Evolutionary conservation across 2,888 invertebrate species (phyloP).

Genomic region (Tenthredo mesomela): DNA sequence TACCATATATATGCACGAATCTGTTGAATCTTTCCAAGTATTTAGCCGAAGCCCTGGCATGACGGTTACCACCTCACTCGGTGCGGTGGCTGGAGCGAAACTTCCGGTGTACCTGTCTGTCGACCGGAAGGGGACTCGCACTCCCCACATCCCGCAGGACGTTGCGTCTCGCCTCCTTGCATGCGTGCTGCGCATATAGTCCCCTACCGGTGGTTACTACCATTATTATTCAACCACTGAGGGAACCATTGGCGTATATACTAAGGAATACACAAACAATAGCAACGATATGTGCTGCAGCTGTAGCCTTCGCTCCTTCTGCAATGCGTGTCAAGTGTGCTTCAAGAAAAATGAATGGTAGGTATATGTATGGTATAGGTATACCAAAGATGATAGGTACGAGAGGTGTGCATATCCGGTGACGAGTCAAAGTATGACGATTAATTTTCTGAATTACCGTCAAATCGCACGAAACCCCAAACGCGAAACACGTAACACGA

Average conservation of each 20-base stretch:
- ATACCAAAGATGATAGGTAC: background rate
- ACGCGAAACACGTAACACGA: background rate
- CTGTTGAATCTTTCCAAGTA: slow-evolving; percentile 64
- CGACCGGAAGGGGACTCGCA: slow-evolving; percentile 65
- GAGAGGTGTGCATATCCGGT: slow-evolving; percentile 22
- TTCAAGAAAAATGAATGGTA: background rate
- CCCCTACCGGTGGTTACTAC: background rate
- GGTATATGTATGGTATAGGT: too few species aligned
- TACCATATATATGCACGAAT: slow-evolving; percentile 55
- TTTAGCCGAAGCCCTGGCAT: slow-evolving; percentile 58
- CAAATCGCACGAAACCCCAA: background rate
- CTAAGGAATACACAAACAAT: slow-evolving; percentile 11
- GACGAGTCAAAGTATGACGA: background rate
- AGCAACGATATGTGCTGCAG: background rate
- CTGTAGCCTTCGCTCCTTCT: background rate
- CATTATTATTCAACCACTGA: slow-evolving; percentile 39
- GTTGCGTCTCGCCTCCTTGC: slow-evolving; percentile 45
- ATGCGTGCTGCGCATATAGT: slow-evolving; percentile 50
- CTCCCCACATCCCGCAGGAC: slow-evolving; percentile 55
- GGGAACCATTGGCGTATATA: slow-evolving; percentile 19
- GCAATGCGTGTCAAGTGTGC: slow-evolving; percentile 25
- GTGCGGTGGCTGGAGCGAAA: slow-evolving; percentile 61
- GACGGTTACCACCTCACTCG: slow-evolving; percentile 58
- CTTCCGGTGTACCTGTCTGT: slow-evolving; percentile 66
- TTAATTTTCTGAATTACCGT: slow-evolving; percentile 8